Conservation (phyloP, 2,113 vertebrate species). For the Salvelinus fontinalis region DNA sequence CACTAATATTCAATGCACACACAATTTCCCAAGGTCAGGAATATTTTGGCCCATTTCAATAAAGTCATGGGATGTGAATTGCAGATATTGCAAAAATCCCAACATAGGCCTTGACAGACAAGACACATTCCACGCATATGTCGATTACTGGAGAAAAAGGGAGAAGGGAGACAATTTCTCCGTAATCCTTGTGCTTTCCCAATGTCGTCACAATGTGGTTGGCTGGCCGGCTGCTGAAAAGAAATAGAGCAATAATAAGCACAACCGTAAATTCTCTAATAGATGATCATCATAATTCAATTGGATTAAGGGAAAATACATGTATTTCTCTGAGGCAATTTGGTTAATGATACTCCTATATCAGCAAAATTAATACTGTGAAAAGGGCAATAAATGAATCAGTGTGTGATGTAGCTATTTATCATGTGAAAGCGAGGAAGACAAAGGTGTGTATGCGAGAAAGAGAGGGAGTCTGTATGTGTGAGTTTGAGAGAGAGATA, state of each 20-base stretch:
- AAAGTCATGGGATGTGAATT: conserved; percentile 44
- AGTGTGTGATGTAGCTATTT: background rate
- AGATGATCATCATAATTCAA: background rate
- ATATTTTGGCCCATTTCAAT: conserved; percentile 34
- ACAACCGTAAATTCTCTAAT: background rate
- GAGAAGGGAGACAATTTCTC: conserved; percentile 47
- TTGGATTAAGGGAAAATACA: background rate
- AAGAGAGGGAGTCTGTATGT: background rate
- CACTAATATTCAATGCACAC: conserved; percentile 42
- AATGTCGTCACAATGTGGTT: conserved; percentile 87
- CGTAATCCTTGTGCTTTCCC: conserved; percentile 54
- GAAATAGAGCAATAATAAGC: background rate
- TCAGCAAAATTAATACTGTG: background rate
- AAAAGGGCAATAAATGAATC: background rate
- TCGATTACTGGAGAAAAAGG: conserved; percentile 45
- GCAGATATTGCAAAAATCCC: conserved; percentile 64
- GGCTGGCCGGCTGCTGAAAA: conserved; percentile 91
- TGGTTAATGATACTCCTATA: background rate
- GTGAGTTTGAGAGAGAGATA: background rate
- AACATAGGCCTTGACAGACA: conserved; percentile 46
- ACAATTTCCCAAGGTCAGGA: conserved; percentile 25
- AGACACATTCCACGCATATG: conserved; percentile 29
- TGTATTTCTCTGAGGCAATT: background rate
- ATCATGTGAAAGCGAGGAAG: background rate
- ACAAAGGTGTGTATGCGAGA: background rate